phyloP scores from a whole-genome alignment of 2,797 vertebrate species.

The Huso huso region DNA sequence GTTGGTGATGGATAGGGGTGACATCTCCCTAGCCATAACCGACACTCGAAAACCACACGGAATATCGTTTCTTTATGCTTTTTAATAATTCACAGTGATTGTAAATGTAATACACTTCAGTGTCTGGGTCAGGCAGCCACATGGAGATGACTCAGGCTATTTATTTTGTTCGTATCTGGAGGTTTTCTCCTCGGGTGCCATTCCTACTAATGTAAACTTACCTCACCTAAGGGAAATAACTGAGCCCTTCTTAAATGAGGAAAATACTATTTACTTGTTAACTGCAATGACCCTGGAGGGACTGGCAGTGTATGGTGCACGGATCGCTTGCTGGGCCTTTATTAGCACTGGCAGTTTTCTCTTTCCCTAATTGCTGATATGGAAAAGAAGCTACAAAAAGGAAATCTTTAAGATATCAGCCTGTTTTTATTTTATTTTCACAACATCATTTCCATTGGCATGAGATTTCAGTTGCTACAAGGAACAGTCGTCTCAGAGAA shows the following conservation, averaged over 20 bases:
- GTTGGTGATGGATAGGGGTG: too few species aligned
- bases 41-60: conserved; percentile 2
- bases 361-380: not conserved
- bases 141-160: conserved; percentile 6
- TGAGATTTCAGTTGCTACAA: conserved; percentile 17
- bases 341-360: rapidly evolving
- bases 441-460: conserved; percentile 15
- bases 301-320: not conserved
- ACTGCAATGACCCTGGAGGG: not conserved
- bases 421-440: not conserved
- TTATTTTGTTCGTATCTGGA: conserved; percentile 5
- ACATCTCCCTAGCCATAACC: too few species aligned
- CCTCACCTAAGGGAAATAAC: conserved; percentile 4
- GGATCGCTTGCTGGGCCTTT: not conserved
- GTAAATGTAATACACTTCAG: conserved; percentile 13
- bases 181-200: not conserved
- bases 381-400: not conserved
- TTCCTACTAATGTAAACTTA: conserved; percentile 6
- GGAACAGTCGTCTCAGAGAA: too few species aligned
- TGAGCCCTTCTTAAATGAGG: not conserved
- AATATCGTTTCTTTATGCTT: conserved; percentile 4
- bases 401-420: not conserved
- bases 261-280: not conserved
- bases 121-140: conserved; percentile 3
- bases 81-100: conserved; percentile 20